Base-by-base conservation (phyloP, 2,797 vertebrate genomes). In the Mycteria americana region DNA sequence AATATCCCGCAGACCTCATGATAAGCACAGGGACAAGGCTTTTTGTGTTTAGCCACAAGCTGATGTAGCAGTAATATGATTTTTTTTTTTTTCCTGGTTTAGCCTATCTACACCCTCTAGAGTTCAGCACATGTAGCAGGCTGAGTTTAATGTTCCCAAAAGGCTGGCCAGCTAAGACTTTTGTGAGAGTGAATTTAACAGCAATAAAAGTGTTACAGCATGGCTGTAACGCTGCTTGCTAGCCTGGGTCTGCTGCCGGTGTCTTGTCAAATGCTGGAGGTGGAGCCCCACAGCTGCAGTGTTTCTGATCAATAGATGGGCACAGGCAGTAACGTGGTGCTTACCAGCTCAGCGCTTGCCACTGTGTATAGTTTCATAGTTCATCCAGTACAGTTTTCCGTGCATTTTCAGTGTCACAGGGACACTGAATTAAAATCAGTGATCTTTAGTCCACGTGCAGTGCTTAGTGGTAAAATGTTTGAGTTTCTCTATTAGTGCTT, bases 381-480 rank as follows among this genome's bases (percentile, higher is more conserved):
- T 87, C 41, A 83, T 22, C 53, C 41, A 13, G 0, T 50, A 8
- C 31, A 22, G 16, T 18, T 81, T 45, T 72, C 33, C 5, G 30
- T 50, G 33, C 2, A 0, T 93, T 91, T 85, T 46, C 30, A 39
- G 19, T 33, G 48, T 84, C 53, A 12, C 4, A 4, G 13, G 22
- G 33, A 8, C 2, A 0, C 18, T 35, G 65, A 39, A 30, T 72
- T 62, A 31, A 81, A 69, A 50, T 25, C 5, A 2, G 19, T 24
- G 7, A 8, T 67, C 18, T 45, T 70, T 45, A 35, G 11, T 11
- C 7, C 37, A 17, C 0, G 0, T 18, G 4, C 3, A 16, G 46
- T 18, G 25, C 57, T 54, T 43, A 15, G 39, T 18, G 30, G 30
- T 54, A 50, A 86, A 60, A 70, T 33, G 5, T 59, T 79, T 23